A percentile compares a stretch with the other conserved stretches of the same genome.
phyloP scores from a whole-genome alignment of 2,797 vertebrate species.

The Hyperoplus lanceolatus region DNA sequence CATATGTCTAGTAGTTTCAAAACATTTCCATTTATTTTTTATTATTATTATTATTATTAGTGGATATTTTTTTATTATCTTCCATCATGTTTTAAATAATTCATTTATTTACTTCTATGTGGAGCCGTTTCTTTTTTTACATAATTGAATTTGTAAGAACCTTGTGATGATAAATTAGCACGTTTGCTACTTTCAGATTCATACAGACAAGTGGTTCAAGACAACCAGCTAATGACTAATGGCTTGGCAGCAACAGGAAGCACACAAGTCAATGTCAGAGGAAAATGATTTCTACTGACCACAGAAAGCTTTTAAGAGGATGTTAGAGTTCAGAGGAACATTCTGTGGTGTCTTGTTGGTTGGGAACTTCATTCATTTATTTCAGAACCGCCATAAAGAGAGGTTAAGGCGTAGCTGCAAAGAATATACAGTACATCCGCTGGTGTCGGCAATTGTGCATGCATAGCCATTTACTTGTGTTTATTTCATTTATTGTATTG shows the following conservation, averaged over 20 bases:
- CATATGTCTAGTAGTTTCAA: neutral
- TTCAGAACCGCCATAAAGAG: neutral
- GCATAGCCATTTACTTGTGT: no score
- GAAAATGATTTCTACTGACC: constrained; percentile 44
- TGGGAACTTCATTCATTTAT: neutral
- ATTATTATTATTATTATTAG: no score
- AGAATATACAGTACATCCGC: no score
- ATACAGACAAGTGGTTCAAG: constrained; percentile 45
- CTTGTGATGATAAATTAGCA: constrained; percentile 38
- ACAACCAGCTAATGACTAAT: constrained; percentile 63
- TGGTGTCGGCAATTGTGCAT: no score
- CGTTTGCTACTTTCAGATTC: constrained; percentile 24
- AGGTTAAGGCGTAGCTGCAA: neutral
- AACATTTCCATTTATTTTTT: neutral
- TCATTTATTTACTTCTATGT: neutral
- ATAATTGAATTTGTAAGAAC: constrained; percentile 2
- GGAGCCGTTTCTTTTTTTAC: neutral
- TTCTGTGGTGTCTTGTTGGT: neutral
- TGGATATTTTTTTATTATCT: neutral
- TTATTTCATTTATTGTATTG: no score
- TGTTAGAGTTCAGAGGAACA: constrained; percentile 27
- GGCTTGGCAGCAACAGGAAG: constrained; percentile 60
- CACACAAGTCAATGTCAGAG: constrained; percentile 40
- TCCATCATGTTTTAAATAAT: neutral
- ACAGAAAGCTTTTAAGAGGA: constrained; percentile 48